Evolutionary conservation across 2,888 invertebrate genomes (phyloP).

Genomic region (Agriopis aurantiaria): DNA sequence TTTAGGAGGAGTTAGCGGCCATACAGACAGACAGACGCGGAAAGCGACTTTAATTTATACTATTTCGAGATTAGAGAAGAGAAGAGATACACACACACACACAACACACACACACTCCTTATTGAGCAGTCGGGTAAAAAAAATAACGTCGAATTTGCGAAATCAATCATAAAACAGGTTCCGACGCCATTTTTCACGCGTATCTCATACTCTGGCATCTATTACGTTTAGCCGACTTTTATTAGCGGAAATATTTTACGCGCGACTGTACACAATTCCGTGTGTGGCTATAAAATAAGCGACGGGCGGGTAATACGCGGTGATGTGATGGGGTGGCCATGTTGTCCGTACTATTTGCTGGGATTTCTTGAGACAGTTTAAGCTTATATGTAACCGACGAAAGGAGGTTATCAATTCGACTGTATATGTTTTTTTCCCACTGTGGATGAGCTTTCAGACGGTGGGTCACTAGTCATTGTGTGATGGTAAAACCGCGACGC

Average conservation of each 20-base stretch:
- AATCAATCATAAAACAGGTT: constrained; percentile 34
- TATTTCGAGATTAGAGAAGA: too few species aligned
- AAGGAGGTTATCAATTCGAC: too few species aligned
- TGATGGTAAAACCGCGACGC: too few species aligned
- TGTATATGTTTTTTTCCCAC: too few species aligned
- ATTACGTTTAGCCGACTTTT: constrained; percentile 37
- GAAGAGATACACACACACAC: too few species aligned
- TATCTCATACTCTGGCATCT: constrained; percentile 33
- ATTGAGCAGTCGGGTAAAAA: neutral
- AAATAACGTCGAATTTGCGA: constrained; percentile 24
- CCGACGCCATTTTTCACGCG: constrained; percentile 28
- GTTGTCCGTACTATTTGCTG: neutral
- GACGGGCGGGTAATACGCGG: constrained; percentile 51
- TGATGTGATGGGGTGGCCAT: constrained; percentile 24
- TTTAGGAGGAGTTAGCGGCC: too few species aligned
- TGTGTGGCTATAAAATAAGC: constrained; percentile 64
- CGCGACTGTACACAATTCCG: constrained; percentile 48
- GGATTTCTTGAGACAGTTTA: neutral
- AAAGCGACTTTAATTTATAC: too few species aligned
- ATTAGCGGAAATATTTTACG: constrained; percentile 39
- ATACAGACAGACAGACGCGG: too few species aligned
- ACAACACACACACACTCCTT: too few species aligned
- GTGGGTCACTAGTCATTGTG: too few species aligned
- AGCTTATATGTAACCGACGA: too few species aligned
- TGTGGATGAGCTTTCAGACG: too few species aligned